Conservation (phyloP, 2,797 vertebrate species). For the Potorous gilbertii region DNA sequence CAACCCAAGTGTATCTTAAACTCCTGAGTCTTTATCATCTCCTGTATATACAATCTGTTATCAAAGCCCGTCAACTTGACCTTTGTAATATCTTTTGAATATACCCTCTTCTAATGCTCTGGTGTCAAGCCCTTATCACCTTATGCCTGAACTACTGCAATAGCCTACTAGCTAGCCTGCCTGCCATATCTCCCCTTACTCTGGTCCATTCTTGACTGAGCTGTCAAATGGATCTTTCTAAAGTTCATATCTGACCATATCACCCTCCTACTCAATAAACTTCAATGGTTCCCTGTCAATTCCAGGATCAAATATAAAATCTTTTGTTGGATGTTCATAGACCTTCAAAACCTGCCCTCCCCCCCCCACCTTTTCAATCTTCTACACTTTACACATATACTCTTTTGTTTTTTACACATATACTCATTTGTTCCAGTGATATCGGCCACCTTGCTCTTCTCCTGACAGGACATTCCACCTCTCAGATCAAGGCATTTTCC, state of each 20-base stretch:
- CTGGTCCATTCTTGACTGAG: neutral
- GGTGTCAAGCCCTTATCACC: neutral
- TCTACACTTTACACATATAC: neutral
- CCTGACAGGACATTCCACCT: neutral
- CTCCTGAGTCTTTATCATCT: neutral
- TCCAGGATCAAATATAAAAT: neutral
- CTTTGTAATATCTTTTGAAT: neutral
- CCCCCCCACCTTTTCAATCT: neutral
- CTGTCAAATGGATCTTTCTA: neutral
- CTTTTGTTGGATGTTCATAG: neutral
- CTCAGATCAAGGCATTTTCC: neutral
- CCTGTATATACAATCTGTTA: neutral
- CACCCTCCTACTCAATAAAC: neutral
- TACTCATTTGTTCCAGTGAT: neutral
- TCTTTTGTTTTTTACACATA: neutral
- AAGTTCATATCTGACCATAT: neutral
- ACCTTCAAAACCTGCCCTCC: neutral
- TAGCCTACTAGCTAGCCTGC: neutral
- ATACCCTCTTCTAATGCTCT: neutral
- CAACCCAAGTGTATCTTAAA: neutral
- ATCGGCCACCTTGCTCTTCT: neutral
- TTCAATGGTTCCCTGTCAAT: neutral
- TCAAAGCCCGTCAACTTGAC: neutral
- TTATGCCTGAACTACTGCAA: neutral
- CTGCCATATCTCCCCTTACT: neutral